Evolutionary conservation across 2,888 invertebrate genomes (phyloP).

Genomic region (Acutogordius australiensis): DNA sequence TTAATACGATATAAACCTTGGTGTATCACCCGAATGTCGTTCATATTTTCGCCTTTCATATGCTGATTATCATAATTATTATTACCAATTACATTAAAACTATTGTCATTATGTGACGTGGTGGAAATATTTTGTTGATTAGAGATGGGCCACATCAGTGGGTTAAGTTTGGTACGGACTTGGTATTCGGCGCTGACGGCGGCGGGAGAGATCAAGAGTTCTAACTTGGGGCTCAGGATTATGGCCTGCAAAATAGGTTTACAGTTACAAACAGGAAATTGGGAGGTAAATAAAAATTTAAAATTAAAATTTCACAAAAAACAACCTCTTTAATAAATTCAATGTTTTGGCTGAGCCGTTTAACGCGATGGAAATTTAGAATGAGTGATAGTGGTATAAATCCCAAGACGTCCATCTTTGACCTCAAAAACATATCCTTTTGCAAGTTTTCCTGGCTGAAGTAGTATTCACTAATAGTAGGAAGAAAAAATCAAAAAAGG

Average conservation of each 20-base stretch:
- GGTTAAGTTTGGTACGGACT: slow-evolving; percentile 31
- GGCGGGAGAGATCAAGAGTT: slow-evolving; percentile 32
- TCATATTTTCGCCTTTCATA: too few species aligned
- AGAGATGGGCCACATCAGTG: slow-evolving; percentile 74
- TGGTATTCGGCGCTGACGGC: not conserved
- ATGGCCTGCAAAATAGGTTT: slow-evolving; percentile 30
- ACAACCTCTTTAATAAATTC: slow-evolving; percentile 42
- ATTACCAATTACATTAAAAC: too few species aligned
- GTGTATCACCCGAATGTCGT: too few species aligned
- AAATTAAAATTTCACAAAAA: not conserved
- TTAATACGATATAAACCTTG: too few species aligned
- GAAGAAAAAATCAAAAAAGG: too few species aligned
- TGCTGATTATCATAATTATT: too few species aligned
- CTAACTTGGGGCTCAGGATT: slow-evolving; percentile 50
- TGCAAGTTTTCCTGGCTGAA: slow-evolving; percentile 81
- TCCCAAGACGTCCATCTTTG: slow-evolving; percentile 80
- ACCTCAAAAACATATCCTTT: slow-evolving; percentile 71
- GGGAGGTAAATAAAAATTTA: not conserved
- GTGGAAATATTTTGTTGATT: too few species aligned
- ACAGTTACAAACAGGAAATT: not conserved
- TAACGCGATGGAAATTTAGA: slow-evolving; percentile 74
- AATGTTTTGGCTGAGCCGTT: slow-evolving; percentile 53
- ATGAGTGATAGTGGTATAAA: slow-evolving; percentile 69
- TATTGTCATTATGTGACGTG: too few species aligned
- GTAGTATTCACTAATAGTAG: slow-evolving; percentile 92